phyloP scores from a whole-genome alignment of 2,797 vertebrate genomes.

The Microchirus variegatus region DNA sequence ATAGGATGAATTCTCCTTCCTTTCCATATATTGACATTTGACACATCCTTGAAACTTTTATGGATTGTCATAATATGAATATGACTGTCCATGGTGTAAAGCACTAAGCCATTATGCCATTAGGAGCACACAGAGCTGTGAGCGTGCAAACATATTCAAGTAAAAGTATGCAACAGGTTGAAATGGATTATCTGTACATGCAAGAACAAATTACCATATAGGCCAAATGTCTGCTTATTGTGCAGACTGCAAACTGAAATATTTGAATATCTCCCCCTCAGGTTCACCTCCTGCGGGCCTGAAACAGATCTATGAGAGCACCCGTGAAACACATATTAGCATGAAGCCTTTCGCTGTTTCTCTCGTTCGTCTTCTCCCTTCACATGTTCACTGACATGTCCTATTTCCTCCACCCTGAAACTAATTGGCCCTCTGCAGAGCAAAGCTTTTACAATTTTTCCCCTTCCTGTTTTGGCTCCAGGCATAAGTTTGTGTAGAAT shows the following conservation, averaged over 20 bases:
- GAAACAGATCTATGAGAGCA: conserved; percentile 11
- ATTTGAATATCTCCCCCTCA: conserved; percentile 24
- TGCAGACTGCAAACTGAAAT: neutral
- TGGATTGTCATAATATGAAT: too few relatives aligned
- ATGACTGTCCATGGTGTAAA: too few relatives aligned
- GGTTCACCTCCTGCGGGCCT: conserved; percentile 38
- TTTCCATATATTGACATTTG: too few relatives aligned
- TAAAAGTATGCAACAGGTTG: neutral
- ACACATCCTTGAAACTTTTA: too few relatives aligned
- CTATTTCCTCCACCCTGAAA: conserved; percentile 27
- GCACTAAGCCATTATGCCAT: too few relatives aligned
- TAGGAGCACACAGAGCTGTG: too few relatives aligned
- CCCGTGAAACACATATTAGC: conserved; percentile 42
- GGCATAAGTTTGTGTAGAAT: conserved; percentile 11
- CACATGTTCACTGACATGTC: conserved; percentile 43
- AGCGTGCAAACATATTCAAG: neutral
- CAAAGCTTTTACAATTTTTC: conserved; percentile 25
- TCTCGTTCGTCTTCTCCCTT: conserved; percentile 37
- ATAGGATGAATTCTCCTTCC: too few relatives aligned
- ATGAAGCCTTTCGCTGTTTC: conserved; percentile 35
- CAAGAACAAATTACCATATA: too few relatives aligned
- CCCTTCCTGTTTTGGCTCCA: conserved; percentile 17
- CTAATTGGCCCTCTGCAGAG: conserved; percentile 38
- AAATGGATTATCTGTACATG: neutral
- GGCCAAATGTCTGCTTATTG: too few relatives aligned